Percentiles rank a stretch among this genome's conserved stretches.
Evolutionary conservation across 2,888 invertebrate genomes (phyloP).

Genomic region (Spilarctia lutea): DNA sequence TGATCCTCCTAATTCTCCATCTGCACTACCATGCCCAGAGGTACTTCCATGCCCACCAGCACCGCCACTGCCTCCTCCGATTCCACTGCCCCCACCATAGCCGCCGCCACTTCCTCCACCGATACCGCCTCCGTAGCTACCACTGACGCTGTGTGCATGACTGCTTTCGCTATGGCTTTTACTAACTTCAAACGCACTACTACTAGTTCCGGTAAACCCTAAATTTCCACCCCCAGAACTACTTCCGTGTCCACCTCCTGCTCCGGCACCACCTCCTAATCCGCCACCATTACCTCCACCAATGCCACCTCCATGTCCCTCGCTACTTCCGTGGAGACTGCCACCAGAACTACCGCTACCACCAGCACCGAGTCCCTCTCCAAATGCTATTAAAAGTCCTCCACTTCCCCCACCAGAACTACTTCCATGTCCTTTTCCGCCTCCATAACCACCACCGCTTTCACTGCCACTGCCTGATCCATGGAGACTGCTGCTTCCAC

Average conservation of each 20-base stretch:
- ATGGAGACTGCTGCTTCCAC: slow-evolving; percentile 19
- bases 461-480: slow-evolving; percentile 19
- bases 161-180: slow-evolving; percentile 20
- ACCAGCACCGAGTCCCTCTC: slow-evolving; percentile 46
- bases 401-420: slow-evolving; percentile 44
- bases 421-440: slow-evolving; percentile 22
- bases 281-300: slow-evolving; percentile 37
- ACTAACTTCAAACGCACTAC: slow-evolving; percentile 37
- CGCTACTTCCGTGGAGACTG: not conserved
- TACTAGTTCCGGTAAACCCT: slow-evolving; percentile 46
- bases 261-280: slow-evolving; percentile 28
- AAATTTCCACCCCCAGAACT: slow-evolving; percentile 23
- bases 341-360: slow-evolving; percentile 54
- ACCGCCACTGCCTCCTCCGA: slow-evolving; percentile 45
- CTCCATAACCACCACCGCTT: slow-evolving; percentile 24
- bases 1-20: slow-evolving; percentile 24
- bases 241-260: slow-evolving; percentile 19
- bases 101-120: slow-evolving; percentile 37
- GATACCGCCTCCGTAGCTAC: slow-evolving; percentile 21
- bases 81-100: slow-evolving; percentile 47
- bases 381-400: slow-evolving; percentile 10
- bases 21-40: slow-evolving; percentile 56
- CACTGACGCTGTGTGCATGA: slow-evolving; percentile 29
- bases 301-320: slow-evolving; percentile 35
- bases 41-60: slow-evolving; percentile 50